These are phyloP conservation scores for Cyprichromis sp. DNA, from an alignment of 2,113 vertebrate genomes.

Conservation along the genomic window DNA sequence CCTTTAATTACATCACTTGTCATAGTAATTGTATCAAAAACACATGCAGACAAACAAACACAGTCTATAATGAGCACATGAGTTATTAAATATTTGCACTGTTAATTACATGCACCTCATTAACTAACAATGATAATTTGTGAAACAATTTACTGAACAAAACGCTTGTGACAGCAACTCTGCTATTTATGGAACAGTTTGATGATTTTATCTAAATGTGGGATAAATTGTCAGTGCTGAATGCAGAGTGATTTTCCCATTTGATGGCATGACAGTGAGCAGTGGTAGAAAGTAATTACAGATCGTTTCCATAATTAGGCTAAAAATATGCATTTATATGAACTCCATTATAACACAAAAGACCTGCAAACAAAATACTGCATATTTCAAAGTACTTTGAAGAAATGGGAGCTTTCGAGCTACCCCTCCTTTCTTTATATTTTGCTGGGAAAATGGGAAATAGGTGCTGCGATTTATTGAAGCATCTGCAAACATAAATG, in stretches of 20 bases:
- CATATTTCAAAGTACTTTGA: neutral
- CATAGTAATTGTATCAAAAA: slow-evolving; percentile 31
- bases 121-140: slow-evolving; percentile 32
- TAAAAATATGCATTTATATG: neutral
- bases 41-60: slow-evolving; percentile 23
- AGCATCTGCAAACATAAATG: neutral
- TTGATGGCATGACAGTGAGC: neutral
- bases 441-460: neutral
- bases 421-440: neutral
- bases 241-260: neutral
- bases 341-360: neutral
- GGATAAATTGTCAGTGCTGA: neutral
- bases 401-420: neutral
- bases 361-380: neutral
- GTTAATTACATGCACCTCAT: slow-evolving; percentile 26
- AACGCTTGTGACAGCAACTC: neutral
- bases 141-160: neutral
- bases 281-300: neutral
- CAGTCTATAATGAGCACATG: neutral
- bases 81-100: slow-evolving; percentile 32
- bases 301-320: neutral
- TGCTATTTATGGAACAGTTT: neutral
- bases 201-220: neutral
- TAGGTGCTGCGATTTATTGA: neutral
- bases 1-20: slow-evolving; percentile 33